Percentiles rank a stretch among this genome's conserved stretches.
phyloP scores from a whole-genome alignment of 2,797 vertebrate genomes.

The Labeo calbasu region DNA sequence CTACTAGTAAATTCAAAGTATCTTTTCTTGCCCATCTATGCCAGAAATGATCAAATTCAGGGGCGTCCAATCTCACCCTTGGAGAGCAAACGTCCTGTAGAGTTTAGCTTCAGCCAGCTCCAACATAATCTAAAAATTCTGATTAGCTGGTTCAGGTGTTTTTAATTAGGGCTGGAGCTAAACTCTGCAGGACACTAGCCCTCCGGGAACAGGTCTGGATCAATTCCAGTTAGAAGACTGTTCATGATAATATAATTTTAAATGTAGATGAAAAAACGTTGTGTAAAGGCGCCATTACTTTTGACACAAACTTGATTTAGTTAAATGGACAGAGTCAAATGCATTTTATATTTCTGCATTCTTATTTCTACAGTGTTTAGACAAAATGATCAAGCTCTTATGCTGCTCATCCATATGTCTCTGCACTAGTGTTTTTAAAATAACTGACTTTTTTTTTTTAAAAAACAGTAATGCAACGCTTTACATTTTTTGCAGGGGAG shows the following conservation, averaged over 20 bases:
- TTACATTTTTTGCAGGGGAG: background rate
- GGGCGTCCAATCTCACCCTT: background rate
- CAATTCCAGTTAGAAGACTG: background rate
- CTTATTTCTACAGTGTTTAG: background rate
- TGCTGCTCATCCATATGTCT: background rate
- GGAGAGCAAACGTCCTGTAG: background rate
- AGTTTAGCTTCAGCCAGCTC: background rate
- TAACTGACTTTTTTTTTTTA: background rate
- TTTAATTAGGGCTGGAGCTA: background rate
- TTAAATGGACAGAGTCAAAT: background rate
- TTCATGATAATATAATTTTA: background rate
- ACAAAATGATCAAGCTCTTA: background rate
- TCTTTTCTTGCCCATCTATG: background rate
- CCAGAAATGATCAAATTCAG: background rate
- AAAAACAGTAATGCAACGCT: background rate
- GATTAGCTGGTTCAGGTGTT: background rate
- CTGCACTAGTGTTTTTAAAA: background rate
- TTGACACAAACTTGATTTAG: background rate
- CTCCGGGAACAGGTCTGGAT: background rate
- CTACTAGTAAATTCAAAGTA: background rate
- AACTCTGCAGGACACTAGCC: background rate
- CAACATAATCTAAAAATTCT: background rate
- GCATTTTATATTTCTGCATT: background rate
- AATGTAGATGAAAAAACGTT: background rate
- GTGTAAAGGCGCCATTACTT: background rate